Evolutionary conservation across 2,797 vertebrate genomes (phyloP).

Genomic region (Anolis apletophallus): DNA sequence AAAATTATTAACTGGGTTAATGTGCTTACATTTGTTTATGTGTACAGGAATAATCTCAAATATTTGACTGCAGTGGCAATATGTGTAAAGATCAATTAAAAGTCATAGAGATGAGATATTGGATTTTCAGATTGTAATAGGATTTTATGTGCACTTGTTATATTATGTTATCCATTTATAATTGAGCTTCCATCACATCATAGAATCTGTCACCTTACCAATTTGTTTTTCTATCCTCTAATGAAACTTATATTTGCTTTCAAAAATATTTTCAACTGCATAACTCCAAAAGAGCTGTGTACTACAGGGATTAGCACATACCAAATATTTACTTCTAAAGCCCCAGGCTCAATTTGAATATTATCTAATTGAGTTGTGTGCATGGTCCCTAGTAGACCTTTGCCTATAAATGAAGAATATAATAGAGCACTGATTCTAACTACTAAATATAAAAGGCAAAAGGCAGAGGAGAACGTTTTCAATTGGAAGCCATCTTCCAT

Average conservation of each 20-base stretch:
- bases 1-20: constrained; percentile 85
- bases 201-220: constrained; percentile 79
- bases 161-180: constrained; percentile 84
- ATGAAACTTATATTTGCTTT: constrained; percentile 78
- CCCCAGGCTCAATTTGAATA: constrained; percentile 39
- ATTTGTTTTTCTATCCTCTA: constrained; percentile 80
- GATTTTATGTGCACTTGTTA: constrained; percentile 83
- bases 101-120: constrained; percentile 86
- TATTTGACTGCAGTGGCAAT: constrained; percentile 83
- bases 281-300: constrained; percentile 54
- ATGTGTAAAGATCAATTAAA: constrained; percentile 87
- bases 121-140: constrained; percentile 83
- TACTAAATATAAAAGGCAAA: background rate
- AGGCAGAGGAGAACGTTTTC: background rate
- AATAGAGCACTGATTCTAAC: background rate
- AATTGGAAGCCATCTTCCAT: background rate
- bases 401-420: constrained; percentile 34
- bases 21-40: constrained; percentile 84
- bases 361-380: constrained; percentile 58
- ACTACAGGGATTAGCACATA: constrained; percentile 30
- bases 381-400: constrained; percentile 44
- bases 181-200: constrained; percentile 82
- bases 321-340: constrained; percentile 62
- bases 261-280: constrained; percentile 72
- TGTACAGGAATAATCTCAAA: constrained; percentile 79